Conservation (phyloP, 2,113 vertebrate species). For the Lutjanus erythropterus region DNA sequence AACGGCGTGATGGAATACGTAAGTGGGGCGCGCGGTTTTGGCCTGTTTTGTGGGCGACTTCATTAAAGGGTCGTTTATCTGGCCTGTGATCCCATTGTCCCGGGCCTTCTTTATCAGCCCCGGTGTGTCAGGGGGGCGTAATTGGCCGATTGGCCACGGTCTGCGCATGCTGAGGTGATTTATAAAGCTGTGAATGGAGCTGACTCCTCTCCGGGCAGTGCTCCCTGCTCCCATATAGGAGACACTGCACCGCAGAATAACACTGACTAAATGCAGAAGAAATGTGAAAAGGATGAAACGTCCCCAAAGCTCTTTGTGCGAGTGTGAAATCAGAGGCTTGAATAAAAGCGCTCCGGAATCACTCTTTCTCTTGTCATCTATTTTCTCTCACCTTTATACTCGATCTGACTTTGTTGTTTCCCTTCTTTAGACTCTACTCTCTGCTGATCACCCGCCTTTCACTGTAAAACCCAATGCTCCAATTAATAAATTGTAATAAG, state of each 20-base stretch:
- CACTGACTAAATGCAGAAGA: constrained; percentile 94
- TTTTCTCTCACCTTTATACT: constrained; percentile 75
- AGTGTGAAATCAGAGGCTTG: constrained; percentile 92
- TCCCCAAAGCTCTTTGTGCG: constrained; percentile 94
- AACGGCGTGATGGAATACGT: constrained; percentile 99
- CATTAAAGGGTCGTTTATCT: constrained; percentile 99
- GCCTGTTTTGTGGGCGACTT: constrained; percentile 99
- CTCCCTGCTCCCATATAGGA: constrained; percentile 72
- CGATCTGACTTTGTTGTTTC: constrained; percentile 72
- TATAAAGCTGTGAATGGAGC: constrained; percentile 99
- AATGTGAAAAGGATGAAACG: constrained; percentile 99
- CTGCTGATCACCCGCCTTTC: constrained; percentile 47
- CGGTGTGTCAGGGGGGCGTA: constrained; percentile 91
- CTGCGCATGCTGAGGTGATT: constrained; percentile 97
- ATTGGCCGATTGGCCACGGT: constrained; percentile 99
- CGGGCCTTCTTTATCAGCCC: constrained; percentile 96
- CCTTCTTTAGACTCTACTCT: constrained; percentile 59
- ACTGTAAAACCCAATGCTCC: no score
- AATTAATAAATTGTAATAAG: no score
- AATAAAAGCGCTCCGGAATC: constrained; percentile 81
- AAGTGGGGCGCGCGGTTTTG: constrained; percentile 94
- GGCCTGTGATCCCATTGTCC: constrained; percentile 99
- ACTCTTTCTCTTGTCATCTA: constrained; percentile 80
- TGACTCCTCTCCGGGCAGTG: constrained; percentile 86
- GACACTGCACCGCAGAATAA: constrained; percentile 77